Evolutionary conservation across 2,888 invertebrate species (phyloP), one percentile per base, ranked within the genome.

Genomic region (Cynaeus angustus): DNA sequence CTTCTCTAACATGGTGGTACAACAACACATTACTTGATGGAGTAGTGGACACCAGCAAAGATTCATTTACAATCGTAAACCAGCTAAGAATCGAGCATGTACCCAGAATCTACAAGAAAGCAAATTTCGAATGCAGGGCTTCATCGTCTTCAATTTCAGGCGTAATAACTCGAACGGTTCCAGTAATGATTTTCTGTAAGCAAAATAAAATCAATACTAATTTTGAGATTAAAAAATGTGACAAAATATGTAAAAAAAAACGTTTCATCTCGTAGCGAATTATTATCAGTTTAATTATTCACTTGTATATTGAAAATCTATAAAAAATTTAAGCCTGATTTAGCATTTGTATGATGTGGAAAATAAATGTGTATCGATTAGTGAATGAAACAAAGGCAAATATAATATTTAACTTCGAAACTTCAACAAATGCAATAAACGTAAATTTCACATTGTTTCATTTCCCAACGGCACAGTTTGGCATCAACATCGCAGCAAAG

Each of bases 1-100:
- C 96, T 21, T 89, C 90, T 74, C 91, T 96, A 8, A 92, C 91
- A 10, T 96, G 96, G 96, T 95, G 93, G 91, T 89, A 90, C 73
- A 93, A 92, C 68, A 90, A 90, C 21, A 88, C 91, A 68, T 87
- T 94, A 74, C 86, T 96, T 67, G 94, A 95, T 74, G 89, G 90
- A 73, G 89, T 89, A 43, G 92, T 92, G 58, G 93, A 93, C 77
- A 90, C 90, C 52, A 90, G 91, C 30, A 90, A 90, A 38, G 86
- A 87, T 9, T 85, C 88, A 16, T 87, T 86, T 61, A 89, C 88
- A 58, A 89, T 90, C 75, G 91, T 93, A 14, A 94, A 94, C 84
- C 93, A 94, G 80, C 87, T 96, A 74, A 89, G 91, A 79, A 89
- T 96, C 73, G 89, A 89, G 12, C 90, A 89, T 69, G 88, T 95